phyloP scores from a whole-genome alignment of 2,797 vertebrate genomes.

The Sciurus vulgaris region DNA sequence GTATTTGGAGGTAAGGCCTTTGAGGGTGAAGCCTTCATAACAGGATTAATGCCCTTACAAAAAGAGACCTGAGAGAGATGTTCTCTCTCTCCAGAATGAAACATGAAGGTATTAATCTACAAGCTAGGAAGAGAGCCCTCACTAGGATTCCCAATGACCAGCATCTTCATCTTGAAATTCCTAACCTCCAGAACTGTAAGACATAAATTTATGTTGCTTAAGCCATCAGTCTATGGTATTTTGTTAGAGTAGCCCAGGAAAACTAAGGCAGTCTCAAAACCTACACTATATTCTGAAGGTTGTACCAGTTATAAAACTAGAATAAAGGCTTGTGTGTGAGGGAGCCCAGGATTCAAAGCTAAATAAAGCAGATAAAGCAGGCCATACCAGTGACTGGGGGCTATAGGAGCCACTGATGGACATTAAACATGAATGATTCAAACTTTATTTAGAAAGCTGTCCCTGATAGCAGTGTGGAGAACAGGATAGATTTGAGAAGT shows the following conservation, averaged over 20 bases:
- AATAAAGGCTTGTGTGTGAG: neutral
- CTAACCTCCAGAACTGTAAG: neutral
- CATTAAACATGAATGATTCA: neutral
- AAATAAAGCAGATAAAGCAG: neutral
- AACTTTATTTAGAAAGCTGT: conserved; percentile 7
- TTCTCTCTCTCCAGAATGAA: neutral
- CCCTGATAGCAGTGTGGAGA: neutral
- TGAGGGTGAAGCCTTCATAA: neutral
- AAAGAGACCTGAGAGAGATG: neutral
- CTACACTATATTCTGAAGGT: neutral
- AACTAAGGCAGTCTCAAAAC: neutral
- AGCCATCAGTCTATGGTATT: neutral
- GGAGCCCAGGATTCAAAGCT: neutral
- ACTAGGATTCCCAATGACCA: neutral
- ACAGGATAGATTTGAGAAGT: neutral
- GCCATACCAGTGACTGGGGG: neutral
- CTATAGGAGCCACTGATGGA: neutral
- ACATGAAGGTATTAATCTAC: neutral
- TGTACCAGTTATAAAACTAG: neutral
- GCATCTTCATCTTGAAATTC: neutral
- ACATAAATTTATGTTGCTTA: neutral
- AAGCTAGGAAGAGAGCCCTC: neutral
- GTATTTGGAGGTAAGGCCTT: neutral
- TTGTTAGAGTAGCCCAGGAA: neutral
- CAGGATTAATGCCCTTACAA: neutral